Evolutionary conservation across 2,797 vertebrate species (phyloP), one percentile per base, ranked within the genome.

Genomic region (Sebastes nivosus): DNA sequence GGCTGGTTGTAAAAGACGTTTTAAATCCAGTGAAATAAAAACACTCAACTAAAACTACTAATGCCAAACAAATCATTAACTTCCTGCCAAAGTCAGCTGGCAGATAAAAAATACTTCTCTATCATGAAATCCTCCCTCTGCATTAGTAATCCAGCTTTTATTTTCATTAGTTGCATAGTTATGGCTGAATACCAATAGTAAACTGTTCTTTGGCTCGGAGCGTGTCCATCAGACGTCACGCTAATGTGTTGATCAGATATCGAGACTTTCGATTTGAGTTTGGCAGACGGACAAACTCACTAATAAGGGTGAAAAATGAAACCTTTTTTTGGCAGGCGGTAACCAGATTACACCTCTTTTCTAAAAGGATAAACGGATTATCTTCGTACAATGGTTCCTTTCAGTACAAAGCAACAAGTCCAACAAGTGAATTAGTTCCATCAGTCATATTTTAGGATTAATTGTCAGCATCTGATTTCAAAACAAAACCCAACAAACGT

Each of bases 271-370:
- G 16, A 3, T 32, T 60, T 16, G 14, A 27, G 22, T 25, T 14
- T 36, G 46, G 55, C 75, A 42, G 67, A 10, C 8, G 5, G 61
- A 67, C 67, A 36, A 30, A 58, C 78, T 54, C 59, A 1, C 46
- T 30, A 67, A 63, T 27, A 36, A 67, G 10, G 20, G 32, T 42
- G 80, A 69, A 72, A 79, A 50, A 46, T 29, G n/a, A 82, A n/a
- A 74, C 46, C 13, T 18, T 36, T 72, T 72, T 63, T 79, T 38
- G 63, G 34, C 36, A 3, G 54, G 36, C 10, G 2, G 25, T 2
- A 6, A 11, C 32, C 14, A 55, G 52, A 59, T 69, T 25, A 68
- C 25, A 55, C 3, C 25, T 5, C 0, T 24, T 29, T 20, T 27
- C 65, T 4, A 4, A 34, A 42, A 32, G 29, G 36, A 24, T 25